Evolutionary conservation across 2,113 vertebrate species (phyloP), one percentile per base, ranked within the genome.

Genomic region (Pelecanoides urinatrix): DNA sequence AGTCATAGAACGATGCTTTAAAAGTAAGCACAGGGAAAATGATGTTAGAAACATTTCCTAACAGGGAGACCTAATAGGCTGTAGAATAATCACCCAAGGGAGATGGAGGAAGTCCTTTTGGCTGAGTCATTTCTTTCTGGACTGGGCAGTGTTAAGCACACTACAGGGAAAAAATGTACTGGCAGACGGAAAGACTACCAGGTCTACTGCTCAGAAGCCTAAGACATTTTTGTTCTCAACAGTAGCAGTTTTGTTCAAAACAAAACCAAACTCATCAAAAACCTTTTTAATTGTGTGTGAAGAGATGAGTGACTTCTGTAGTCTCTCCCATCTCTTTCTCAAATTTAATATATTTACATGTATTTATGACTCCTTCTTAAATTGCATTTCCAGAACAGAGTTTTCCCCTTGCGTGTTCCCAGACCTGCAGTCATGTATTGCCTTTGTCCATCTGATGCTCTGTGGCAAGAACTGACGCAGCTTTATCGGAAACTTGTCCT

Each of bases 121-220:
- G 55, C 86, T 90, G 92, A 97, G 93, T 97, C 47, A 94, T 77
- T 91, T 86, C n/a, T 88, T 91, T 92, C 83, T 90, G 94, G 91
- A 88, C 56, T 34, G 49, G 23, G 67, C 6, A n/a, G 67, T 9
- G 45, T 52, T 88, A 93, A 95, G 84, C 15, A 73, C 30, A 23
- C 42, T 56, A n/a, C n/a, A 65, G 74, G 86, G 77, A 42, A 94
- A 92, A 90, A 78, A 74, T 11, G 12, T 74, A 14, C 34, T 49
- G 62, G 68, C 44, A 88, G 75, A 79, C 9, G 11, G 84, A 47
- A 79, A 87, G 42, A 71, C 66, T 53, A 63, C 55, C 38, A 66
- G 68, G 45, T 63, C 65, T 87, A 23, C 29, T 61, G 25, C 29
- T 62, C 61, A 94, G 74, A 79, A 83, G 52, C 61, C 53, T 9